phyloP scores from a whole-genome alignment of 2,797 vertebrate species.

The Rhinatrema bivittatum region DNA sequence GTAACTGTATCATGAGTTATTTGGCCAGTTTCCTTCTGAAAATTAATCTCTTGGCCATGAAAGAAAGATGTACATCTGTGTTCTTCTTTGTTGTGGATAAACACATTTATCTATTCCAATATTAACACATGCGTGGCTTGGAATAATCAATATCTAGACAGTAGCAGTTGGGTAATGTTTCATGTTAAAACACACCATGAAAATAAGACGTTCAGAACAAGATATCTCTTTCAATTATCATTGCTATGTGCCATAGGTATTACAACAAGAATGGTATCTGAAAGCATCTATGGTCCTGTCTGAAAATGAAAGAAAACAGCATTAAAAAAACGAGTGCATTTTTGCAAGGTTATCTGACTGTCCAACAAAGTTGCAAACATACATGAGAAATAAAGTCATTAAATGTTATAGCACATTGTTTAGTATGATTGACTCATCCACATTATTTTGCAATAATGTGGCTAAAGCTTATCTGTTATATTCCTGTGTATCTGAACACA shows the following conservation, averaged over 20 bases:
- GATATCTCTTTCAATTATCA: conserved; percentile 44
- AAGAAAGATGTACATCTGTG: conserved; percentile 20
- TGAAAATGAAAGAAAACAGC: conserved; percentile 14
- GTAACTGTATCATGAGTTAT: conserved; percentile 11
- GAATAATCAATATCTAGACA: conserved; percentile 43
- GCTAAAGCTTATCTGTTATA: no score
- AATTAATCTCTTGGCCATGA: conserved; percentile 26
- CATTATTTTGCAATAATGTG: neutral
- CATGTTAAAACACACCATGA: conserved; percentile 23
- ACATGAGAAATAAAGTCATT: neutral
- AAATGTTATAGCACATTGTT: neutral
- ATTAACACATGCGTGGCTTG: conserved; percentile 21
- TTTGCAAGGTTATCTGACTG: conserved; percentile 8
- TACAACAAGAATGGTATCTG: conserved; percentile 17
- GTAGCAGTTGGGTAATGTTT: conserved; percentile 25
- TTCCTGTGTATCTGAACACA: no score
- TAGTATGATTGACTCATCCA: neutral
- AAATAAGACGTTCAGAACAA: conserved; percentile 22
- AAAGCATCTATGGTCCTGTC: conserved; percentile 11
- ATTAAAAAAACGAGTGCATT: conserved; percentile 6
- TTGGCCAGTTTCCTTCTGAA: conserved; percentile 16
- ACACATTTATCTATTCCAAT: conserved; percentile 16
- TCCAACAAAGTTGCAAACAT: neutral
- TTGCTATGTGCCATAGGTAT: conserved; percentile 9
- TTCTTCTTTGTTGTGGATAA: conserved; percentile 28